These are phyloP conservation scores for Zaprionus tsacasi DNA, from an alignment of 1,140 invertebrate species.

Conservation along the genomic window DNA sequence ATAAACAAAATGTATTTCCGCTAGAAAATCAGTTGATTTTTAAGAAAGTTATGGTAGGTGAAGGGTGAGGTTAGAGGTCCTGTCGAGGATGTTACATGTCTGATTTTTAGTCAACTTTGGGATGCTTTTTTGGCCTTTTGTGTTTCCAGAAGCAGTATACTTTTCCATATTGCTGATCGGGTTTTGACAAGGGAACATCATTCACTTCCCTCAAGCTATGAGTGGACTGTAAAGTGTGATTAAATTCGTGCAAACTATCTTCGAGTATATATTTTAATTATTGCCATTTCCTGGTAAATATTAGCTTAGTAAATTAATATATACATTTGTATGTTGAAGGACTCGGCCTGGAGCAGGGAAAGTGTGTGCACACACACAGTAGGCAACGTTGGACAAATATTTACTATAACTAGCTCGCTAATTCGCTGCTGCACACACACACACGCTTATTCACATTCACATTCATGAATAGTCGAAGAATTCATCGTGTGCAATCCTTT, in stretches of 20 bases:
- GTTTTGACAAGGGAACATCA: no score
- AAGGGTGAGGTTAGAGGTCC: no score
- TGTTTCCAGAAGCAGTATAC: no score
- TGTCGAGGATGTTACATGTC: no score
- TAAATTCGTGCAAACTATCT: background rate
- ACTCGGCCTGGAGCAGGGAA: background rate
- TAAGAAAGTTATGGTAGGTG: no score
- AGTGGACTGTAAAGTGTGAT: background rate
- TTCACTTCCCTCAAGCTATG: no score
- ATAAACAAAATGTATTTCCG: no score
- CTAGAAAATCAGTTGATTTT: no score
- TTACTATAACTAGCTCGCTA: conserved; percentile 25
- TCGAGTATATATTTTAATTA: background rate
- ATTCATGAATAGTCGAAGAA: background rate
- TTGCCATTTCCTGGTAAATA: conserved; percentile 8
- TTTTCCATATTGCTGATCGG: no score
- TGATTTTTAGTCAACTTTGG: no score
- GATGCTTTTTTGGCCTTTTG: no score
- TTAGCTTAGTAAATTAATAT: conserved; percentile 6
- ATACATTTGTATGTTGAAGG: background rate
- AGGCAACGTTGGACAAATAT: conserved; percentile 10
- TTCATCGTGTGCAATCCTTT: conserved; percentile 29
- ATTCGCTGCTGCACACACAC: conserved; percentile 17
- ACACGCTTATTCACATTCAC: conserved; percentile 1
- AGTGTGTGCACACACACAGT: conserved; percentile 3